Evolutionary conservation across 2,797 vertebrate genomes (phyloP).

Genomic region (Forpus xanthops): DNA sequence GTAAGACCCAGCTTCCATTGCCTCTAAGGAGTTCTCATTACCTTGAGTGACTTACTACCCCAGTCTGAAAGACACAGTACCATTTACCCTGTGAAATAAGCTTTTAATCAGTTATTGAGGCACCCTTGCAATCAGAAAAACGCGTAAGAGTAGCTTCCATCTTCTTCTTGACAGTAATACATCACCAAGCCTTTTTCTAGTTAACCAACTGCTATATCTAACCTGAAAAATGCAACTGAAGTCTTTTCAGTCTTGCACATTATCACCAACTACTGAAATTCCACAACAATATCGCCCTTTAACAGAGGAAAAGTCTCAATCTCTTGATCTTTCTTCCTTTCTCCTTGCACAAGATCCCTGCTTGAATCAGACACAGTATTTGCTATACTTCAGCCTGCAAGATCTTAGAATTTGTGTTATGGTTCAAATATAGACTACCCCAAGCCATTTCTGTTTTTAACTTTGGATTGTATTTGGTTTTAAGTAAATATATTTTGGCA

Average conservation of each 20-base stretch:
- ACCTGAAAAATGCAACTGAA: background rate
- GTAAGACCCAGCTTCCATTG: conserved; percentile 4
- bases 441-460: background rate
- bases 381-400: background rate
- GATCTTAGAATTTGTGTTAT: background rate
- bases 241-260: background rate
- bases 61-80: background rate
- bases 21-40: background rate
- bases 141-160: background rate
- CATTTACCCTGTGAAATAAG: background rate
- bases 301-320: background rate
- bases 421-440: background rate
- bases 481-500: conserved; percentile 15
- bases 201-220: background rate
- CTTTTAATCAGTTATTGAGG: background rate
- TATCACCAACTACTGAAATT: background rate
- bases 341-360: background rate
- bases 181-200: background rate
- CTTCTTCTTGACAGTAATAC: background rate
- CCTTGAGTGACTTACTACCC: background rate
- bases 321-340: background rate
- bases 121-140: background rate
- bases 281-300: background rate
- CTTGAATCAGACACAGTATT: background rate
- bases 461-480: background rate